Evolutionary conservation across 2,797 vertebrate species (phyloP), one percentile per base, ranked within the genome.

Genomic region (Saxicola maurus): DNA sequence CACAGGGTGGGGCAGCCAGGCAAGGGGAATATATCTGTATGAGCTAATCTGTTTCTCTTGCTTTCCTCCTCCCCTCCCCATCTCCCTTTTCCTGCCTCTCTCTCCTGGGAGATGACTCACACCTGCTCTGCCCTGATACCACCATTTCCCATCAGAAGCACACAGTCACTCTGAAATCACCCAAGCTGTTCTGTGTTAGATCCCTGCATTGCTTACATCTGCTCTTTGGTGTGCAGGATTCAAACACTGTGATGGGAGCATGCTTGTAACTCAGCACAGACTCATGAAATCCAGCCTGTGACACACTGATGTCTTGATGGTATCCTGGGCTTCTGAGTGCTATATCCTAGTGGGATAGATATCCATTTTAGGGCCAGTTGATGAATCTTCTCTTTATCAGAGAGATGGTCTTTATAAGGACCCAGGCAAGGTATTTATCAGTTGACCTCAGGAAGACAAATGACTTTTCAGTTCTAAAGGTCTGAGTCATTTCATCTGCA

Each of bases 41-140:
- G 95, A 96, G 91, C 89, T 96, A 96, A 97, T 96, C 88, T 90
- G 55, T 82, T 94, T 87, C 89, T 86, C 82, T 84, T 87, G 85
- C 55, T 86, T 92, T 77, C 45, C 62, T 91, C 74, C 89, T 95
- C 69, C 88, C 86, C 82, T 96, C 67, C 81, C 69, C 66, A 72
- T 65, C 86, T 88, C 72, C 46, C 89, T 90, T 89, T 89, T 86
- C 76, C 86, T 94, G 77, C 76, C 79, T 82, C 12, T 81, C 76
- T 93, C 96, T 95, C 96, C 73, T 80, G 96, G 96, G 97, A 96
- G 93, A 96, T 97, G 96, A 97, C 91, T 97, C 96, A 97, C 95
- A 97, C 95, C 95, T 97, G 96, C 95, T 96, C 94, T 97, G 92
- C 94, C 95, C 94, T 95, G 94, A 93, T 95, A 88, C 71, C 71